A percentile compares a stretch with the other conserved stretches of the same genome.
These are phyloP conservation scores for Pelagia noctiluca DNA, from an alignment of 30 jellyfish, hydroid and myxozoan genomes.

Conservation along the genomic window DNA sequence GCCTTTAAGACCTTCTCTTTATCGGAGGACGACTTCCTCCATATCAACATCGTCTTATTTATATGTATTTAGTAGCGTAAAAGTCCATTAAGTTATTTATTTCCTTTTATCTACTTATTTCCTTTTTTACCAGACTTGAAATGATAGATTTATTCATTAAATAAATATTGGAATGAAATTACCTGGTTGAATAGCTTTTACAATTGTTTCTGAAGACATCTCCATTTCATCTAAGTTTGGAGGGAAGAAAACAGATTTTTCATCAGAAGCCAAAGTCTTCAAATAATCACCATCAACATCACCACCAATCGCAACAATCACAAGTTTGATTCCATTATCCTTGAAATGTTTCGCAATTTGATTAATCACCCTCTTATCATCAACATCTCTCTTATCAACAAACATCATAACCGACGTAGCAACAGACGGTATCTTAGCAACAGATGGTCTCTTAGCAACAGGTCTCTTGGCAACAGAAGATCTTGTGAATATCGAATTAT, in stretches of 20 bases:
- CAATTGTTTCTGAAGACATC: slow-evolving; percentile 59
- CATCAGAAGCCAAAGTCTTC: slow-evolving; percentile 36
- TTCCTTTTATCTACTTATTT: no score
- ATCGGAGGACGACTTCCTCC: no score
- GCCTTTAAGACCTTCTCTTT: no score
- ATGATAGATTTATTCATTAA: background rate
- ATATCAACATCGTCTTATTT: no score
- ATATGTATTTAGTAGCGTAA: no score
- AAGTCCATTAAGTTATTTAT: no score
- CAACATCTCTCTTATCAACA: slow-evolving; percentile 72
- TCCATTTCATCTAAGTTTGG: slow-evolving; percentile 75
- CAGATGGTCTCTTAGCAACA: no score
- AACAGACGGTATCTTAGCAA: slow-evolving; percentile 64
- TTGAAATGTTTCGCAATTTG: slow-evolving; percentile 69
- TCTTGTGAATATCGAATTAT: slow-evolving; percentile 61
- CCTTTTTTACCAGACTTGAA: no score
- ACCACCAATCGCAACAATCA: slow-evolving; percentile 77
- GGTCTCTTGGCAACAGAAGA: slow-evolving; percentile 90
- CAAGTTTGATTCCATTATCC: slow-evolving; percentile 77
- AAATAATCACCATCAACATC: slow-evolving; percentile 48
- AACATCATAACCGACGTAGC: slow-evolving; percentile 80
- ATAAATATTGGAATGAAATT: background rate
- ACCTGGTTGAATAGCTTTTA: slow-evolving; percentile 84
- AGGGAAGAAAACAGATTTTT: slow-evolving; percentile 90
- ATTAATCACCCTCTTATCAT: slow-evolving; percentile 53